A percentile compares a stretch with the other conserved stretches of the same genome.
Evolutionary conservation across 2,888 invertebrate genomes (phyloP).

Genomic region (Apotomis betuletana): DNA sequence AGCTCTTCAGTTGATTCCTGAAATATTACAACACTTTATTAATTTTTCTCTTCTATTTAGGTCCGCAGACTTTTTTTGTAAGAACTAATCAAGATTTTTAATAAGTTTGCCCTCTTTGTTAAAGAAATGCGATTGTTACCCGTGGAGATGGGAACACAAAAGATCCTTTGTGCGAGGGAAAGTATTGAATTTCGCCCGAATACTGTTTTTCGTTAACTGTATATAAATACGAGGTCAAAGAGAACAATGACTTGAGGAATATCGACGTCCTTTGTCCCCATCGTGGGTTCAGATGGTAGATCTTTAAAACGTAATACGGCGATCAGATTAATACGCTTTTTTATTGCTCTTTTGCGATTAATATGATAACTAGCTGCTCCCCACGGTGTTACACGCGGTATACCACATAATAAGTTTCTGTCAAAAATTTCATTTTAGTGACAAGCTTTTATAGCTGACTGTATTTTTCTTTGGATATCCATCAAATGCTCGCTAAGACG

Average conservation of each 20-base stretch:
- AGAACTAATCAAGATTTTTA: slow-evolving; percentile 30
- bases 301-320: not conserved
- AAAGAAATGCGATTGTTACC: slow-evolving; percentile 32
- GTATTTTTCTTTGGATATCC: too few species aligned
- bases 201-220: slow-evolving; percentile 26
- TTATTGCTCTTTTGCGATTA: too few species aligned
- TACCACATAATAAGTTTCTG: too few species aligned
- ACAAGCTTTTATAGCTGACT: too few species aligned
- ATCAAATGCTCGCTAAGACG: too few species aligned
- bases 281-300: not conserved
- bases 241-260: slow-evolving; percentile 13
- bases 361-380: too few species aligned
- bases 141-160: slow-evolving; percentile 16
- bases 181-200: slow-evolving; percentile 27
- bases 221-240: slow-evolving; percentile 13
- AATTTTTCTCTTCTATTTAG: slow-evolving; percentile 18
- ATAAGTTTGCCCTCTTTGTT: slow-evolving; percentile 32
- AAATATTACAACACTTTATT: slow-evolving; percentile 23
- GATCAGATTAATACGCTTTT: not conserved
- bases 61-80: slow-evolving; percentile 18
- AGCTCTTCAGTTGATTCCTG: slow-evolving; percentile 34
- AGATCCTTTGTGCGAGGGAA: slow-evolving; percentile 31
- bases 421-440: too few species aligned
- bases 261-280: not conserved
- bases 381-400: too few species aligned